Conservation (phyloP, 2,797 vertebrate species). For the Lates japonicus region DNA sequence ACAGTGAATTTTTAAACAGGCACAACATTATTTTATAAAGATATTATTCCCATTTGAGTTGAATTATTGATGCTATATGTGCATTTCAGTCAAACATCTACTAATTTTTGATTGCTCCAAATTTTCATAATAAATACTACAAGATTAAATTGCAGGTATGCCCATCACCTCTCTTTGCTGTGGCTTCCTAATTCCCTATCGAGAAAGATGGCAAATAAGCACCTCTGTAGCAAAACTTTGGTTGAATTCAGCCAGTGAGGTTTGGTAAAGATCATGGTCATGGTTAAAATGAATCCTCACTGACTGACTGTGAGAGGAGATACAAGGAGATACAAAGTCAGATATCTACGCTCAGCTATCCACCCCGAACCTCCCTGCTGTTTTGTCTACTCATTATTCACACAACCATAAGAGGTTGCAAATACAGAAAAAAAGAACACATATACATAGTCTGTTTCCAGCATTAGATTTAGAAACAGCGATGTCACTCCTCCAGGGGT, state of each 20-base stretch:
- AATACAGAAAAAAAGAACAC: too few species aligned
- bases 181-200: not conserved
- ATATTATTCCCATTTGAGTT: not conserved
- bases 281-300: not conserved
- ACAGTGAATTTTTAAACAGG: not conserved
- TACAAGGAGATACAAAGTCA: too few species aligned
- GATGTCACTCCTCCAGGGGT: not conserved
- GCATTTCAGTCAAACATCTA: not conserved
- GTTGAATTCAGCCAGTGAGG: not conserved
- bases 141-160: not conserved
- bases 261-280: not conserved
- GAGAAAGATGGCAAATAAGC: too few species aligned
- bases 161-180: too few species aligned
- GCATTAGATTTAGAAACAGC: not conserved
- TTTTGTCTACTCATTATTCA: too few species aligned
- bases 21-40: not conserved
- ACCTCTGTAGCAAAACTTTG: not conserved
- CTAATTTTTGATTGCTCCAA: not conserved
- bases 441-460: too few species aligned
- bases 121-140: not conserved
- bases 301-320: too few species aligned
- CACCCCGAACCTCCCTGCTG: too few species aligned
- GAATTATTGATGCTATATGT: not conserved
- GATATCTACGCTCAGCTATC: too few species aligned
- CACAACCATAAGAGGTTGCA: not conserved